Conservation (phyloP, 1,140 invertebrate species). For the Heterodera schachtii region DNA sequence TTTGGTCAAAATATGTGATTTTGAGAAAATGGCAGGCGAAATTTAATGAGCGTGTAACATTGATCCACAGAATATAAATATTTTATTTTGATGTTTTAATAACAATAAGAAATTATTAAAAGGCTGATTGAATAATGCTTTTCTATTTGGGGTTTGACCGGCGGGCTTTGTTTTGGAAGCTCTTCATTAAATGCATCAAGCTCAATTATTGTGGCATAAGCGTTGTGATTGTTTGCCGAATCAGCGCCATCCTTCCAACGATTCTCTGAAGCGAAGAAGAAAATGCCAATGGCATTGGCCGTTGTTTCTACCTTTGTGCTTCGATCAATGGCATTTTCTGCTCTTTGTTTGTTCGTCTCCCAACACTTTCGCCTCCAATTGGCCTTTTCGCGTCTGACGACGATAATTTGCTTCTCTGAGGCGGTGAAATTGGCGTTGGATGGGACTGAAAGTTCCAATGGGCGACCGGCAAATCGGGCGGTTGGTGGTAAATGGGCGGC, state of each 20-base stretch:
- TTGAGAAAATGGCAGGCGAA: too few relatives aligned
- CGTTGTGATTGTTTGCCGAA: not conserved
- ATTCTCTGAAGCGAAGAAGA: not conserved
- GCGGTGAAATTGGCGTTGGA: not conserved
- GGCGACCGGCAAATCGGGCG: not conserved
- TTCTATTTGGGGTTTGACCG: too few relatives aligned
- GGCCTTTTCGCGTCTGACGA: not conserved
- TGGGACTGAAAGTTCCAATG: constrained; percentile 1
- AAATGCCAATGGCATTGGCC: too few relatives aligned
- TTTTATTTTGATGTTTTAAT: too few relatives aligned
- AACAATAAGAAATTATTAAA: too few relatives aligned
- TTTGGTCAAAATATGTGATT: too few relatives aligned
- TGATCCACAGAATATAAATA: too few relatives aligned
- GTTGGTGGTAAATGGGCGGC: constrained; percentile 12
- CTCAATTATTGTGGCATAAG: too few relatives aligned
- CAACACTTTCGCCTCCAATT: constrained; percentile 1
- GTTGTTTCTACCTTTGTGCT: constrained; percentile 10
- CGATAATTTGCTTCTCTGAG: not conserved
- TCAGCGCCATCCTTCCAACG: not conserved
- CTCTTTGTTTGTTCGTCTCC: constrained; percentile 14
- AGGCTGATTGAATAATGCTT: too few relatives aligned
- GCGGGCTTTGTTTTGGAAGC: too few relatives aligned
- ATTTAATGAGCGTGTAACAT: too few relatives aligned
- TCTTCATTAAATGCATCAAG: too few relatives aligned
- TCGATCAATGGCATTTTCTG: constrained; percentile 26